phyloP scores from a whole-genome alignment of 2,888 invertebrate species.

The Eupithecia centaureata region DNA sequence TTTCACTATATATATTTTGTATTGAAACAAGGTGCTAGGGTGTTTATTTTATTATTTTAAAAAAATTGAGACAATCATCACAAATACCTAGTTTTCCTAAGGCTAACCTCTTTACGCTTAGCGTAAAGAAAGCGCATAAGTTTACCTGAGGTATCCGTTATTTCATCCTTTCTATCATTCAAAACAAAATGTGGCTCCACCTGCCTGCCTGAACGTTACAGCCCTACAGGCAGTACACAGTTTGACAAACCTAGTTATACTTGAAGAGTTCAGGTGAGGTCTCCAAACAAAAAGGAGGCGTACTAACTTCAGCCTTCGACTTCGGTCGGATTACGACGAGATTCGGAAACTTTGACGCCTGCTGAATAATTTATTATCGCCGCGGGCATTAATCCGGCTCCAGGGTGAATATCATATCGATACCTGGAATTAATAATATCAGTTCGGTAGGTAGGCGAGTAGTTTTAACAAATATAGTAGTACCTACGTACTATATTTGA shows the following conservation, averaged over 20 bases:
- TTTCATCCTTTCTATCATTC: neutral
- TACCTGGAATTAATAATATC: constrained; percentile 12
- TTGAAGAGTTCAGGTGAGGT: constrained; percentile 35
- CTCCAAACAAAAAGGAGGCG: constrained; percentile 41
- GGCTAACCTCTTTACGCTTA: no score
- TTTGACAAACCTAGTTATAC: constrained; percentile 38
- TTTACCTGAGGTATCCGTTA: neutral
- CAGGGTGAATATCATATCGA: constrained; percentile 19
- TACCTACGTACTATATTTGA: no score
- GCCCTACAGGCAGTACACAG: constrained; percentile 8
- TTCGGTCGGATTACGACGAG: constrained; percentile 41
- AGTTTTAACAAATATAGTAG: no score
- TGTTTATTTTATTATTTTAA: no score
- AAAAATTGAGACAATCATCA: no score
- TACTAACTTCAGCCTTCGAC: constrained; percentile 35
- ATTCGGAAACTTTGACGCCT: constrained; percentile 40
- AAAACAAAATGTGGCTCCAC: neutral
- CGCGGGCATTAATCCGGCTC: constrained; percentile 19
- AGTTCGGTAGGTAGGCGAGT: neutral
- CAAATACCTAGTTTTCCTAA: no score
- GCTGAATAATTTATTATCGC: constrained; percentile 44
- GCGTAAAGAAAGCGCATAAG: no score
- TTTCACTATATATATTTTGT: no score
- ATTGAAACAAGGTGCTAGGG: no score
- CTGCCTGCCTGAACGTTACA: neutral